Percentiles rank a stretch among this genome's conserved stretches.
Evolutionary conservation across 2,797 vertebrate genomes (phyloP).

Genomic region (Scolopax bukidnonensis): DNA sequence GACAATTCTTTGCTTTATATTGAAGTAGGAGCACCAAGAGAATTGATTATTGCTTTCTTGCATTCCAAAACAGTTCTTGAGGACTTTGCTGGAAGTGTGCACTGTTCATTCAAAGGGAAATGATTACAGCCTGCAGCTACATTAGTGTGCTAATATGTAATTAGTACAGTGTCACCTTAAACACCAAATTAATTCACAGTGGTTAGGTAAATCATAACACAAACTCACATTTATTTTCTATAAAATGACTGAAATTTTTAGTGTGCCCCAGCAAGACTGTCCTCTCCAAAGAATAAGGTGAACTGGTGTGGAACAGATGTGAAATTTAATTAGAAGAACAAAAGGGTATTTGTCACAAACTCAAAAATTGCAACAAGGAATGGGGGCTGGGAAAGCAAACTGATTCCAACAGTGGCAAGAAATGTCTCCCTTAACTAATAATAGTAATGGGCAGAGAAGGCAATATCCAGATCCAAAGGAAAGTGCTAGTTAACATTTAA

Average conservation of each 20-base stretch:
- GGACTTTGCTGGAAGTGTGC: not conserved
- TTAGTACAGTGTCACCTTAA: slow-evolving; percentile 53
- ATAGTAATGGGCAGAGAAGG: not conserved
- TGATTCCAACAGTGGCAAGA: not conserved
- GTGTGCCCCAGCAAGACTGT: not conserved
- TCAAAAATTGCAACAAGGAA: not conserved
- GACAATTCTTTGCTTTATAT: not conserved
- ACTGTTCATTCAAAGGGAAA: slow-evolving; percentile 2
- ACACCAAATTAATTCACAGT: slow-evolving; percentile 38
- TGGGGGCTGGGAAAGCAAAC: not conserved
- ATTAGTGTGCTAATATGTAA: slow-evolving; percentile 36
- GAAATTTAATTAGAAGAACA: slow-evolving; percentile 40
- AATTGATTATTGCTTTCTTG: slow-evolving; percentile 34
- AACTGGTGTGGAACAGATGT: slow-evolving; percentile 21
- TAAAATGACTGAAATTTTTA: slow-evolving; percentile 1
- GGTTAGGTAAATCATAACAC: slow-evolving; percentile 8
- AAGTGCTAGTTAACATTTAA: not conserved
- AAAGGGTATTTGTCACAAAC: not conserved
- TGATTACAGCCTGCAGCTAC: slow-evolving; percentile 3
- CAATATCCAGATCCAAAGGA: not conserved
- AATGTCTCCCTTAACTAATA: not conserved
- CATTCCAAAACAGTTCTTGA: slow-evolving; percentile 18
- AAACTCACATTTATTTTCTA: not conserved
- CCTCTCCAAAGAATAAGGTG: not conserved
- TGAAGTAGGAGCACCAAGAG: not conserved